Percentiles rank a stretch among this genome's conserved stretches.
These are phyloP conservation scores for Odontomyia ornata DNA, from an alignment of 2,888 invertebrate species.

Conservation along the genomic window DNA sequence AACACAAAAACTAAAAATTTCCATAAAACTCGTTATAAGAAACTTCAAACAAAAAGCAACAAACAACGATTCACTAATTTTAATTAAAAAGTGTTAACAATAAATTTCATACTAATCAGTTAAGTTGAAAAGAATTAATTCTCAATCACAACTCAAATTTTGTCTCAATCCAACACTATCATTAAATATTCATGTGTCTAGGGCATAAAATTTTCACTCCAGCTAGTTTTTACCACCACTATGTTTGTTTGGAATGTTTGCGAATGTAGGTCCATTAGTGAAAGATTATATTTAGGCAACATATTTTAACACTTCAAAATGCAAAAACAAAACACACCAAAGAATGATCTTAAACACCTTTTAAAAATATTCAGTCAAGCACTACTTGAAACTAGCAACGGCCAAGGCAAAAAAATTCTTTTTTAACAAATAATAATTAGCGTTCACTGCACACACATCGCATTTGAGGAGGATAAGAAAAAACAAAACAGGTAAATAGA, in stretches of 20 bases:
- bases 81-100: too few relatives aligned
- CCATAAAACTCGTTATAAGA: too few relatives aligned
- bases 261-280: conserved; percentile 11
- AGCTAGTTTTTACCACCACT: conserved; percentile 17
- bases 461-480: neutral
- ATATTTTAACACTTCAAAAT: conserved; percentile 9
- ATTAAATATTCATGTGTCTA: conserved; percentile 7
- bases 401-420: conserved; percentile 1
- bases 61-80: too few relatives aligned
- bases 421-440: conserved; percentile 2
- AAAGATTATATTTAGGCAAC: conserved; percentile 1
- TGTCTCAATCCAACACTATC: too few relatives aligned
- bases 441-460: neutral
- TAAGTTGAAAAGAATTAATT: too few relatives aligned
- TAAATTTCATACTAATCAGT: too few relatives aligned
- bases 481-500: neutral
- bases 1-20: too few relatives aligned
- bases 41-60: too few relatives aligned
- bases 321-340: neutral
- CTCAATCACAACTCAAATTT: too few relatives aligned
- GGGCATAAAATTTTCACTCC: neutral
- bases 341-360: neutral
- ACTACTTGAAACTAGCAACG: neutral
- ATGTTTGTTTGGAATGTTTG: conserved; percentile 27
- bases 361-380: neutral